Evolutionary conservation across 2,888 invertebrate species (phyloP), one percentile per base, ranked within the genome.

Genomic region (Drosophila pseudotakahashii): DNA sequence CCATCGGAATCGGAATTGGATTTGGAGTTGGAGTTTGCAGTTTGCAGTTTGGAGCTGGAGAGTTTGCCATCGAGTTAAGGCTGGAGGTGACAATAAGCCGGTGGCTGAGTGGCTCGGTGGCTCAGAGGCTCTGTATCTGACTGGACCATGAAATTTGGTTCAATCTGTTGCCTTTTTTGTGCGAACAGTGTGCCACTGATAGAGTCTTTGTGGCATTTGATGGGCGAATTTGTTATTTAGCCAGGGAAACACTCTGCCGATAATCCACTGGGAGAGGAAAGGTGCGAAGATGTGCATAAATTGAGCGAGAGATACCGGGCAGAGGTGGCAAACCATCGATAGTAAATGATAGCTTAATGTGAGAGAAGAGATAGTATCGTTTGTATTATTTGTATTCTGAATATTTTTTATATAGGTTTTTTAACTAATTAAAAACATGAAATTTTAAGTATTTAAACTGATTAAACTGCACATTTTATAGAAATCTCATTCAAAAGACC

Each of bases 191-290:
- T 73, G 64, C 47, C 52, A 48, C 72, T 87, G 88, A 88, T 88
- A 85, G 86, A 88, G 88, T 83, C 84, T 82, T 89, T 86, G 77
- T 83, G 76, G 89, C 81, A 86, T 89, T 89, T 90, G 90, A 90
- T 90, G 90, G 89, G 90, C 88, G 90, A 90, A 90, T 90, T 90
- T 90, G 90, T 90, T 90, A 89, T 85, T 90, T 89, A 88, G 76
- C 81, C 74, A 70, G 75, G 81, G 79, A 79, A 88, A 85, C 89
- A 90, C 80, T 89, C 78, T 81, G 75, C 77, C 58, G 60, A 68
- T 63, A 61, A 70, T 70, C 53, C 61, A 34, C 48, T 30, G 48
- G 58, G 58, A 47, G 53, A 37, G 45, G n/a, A 60, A 72, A 73
- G 74, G 76, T 76, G 79, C 76, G 63, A 77, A 44, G 75, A 67